A percentile compares a stretch with the other conserved stretches of the same genome.
These are phyloP conservation scores for Metaphire vulgaris DNA, from an alignment of 1,140 invertebrate species.

Conservation along the genomic window DNA sequence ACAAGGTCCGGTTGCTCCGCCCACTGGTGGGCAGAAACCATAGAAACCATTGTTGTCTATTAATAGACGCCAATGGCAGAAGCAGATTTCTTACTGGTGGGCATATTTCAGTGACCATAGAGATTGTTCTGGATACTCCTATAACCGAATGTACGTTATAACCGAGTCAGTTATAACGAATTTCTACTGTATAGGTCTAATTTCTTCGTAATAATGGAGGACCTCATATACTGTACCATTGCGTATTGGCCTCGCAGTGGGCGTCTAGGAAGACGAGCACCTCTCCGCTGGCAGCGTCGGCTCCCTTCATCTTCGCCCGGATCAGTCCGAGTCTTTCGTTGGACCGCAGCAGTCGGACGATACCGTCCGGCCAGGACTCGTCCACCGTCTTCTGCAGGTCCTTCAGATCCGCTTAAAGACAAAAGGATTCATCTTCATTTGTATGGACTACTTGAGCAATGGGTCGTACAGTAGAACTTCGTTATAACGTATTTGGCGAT, in stretches of 20 bases:
- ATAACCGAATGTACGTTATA: not conserved
- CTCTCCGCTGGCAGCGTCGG: constrained; percentile 72
- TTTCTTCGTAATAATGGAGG: too few relatives aligned
- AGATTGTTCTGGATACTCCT: not conserved
- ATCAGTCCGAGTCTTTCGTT: constrained; percentile 60
- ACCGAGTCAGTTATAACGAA: too few relatives aligned
- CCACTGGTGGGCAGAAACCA: not conserved
- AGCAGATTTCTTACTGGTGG: not conserved
- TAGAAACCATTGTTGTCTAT: not conserved
- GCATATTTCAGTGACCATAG: not conserved
- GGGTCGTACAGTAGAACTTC: not conserved
- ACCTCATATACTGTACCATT: constrained; percentile 73
- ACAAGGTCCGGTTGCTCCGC: not conserved
- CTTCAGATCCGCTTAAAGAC: constrained; percentile 73
- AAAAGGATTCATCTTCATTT: not conserved
- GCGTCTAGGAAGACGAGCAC: constrained; percentile 94
- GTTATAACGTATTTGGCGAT: not conserved
- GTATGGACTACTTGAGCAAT: too few relatives aligned
- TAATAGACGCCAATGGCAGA: not conserved
- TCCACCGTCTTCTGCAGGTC: constrained; percentile 60
- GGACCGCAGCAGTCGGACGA: constrained; percentile 63
- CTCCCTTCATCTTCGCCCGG: constrained; percentile 79
- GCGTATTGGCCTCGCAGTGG: constrained; percentile 84
- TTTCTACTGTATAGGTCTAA: too few relatives aligned
- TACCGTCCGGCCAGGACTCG: constrained; percentile 48